These are phyloP conservation scores for Anhinga rufa DNA, from an alignment of 2,113 vertebrate genomes.

Conservation along the genomic window DNA sequence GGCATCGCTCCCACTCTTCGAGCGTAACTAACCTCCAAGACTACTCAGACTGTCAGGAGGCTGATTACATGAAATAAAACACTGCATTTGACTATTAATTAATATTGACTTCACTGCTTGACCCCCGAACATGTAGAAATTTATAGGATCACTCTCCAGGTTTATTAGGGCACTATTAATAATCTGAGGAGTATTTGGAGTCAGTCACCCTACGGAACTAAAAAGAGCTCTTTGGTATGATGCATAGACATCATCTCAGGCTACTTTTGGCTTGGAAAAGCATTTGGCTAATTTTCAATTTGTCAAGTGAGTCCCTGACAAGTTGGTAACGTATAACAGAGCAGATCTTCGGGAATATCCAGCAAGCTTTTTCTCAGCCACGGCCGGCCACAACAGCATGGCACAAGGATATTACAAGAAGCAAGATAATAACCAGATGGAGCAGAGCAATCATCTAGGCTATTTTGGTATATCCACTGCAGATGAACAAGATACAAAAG, in stretches of 20 bases:
- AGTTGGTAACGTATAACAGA: not conserved
- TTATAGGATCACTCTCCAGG: conserved; percentile 41
- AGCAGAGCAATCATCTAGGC: not conserved
- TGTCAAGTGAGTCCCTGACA: conserved; percentile 39
- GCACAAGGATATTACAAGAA: not conserved
- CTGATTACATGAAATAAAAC: conserved; percentile 62
- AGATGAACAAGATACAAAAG: not conserved
- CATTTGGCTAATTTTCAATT: conserved; percentile 52
- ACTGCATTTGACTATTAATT: conserved; percentile 61
- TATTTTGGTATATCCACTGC: conserved; percentile 22
- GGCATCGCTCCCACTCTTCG: not conserved
- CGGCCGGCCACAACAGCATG: not conserved
- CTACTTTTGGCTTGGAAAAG: conserved; percentile 45
- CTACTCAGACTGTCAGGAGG: conserved; percentile 42
- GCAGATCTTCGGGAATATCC: not conserved
- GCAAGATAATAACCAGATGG: conserved; percentile 14
- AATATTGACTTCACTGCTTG: conserved; percentile 56
- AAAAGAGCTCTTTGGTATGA: conserved; percentile 14
- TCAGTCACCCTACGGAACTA: conserved; percentile 40
- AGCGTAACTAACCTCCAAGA: conserved; percentile 30
- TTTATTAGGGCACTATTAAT: conserved; percentile 62
- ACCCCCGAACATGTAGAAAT: conserved; percentile 24
- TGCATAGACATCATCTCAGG: conserved; percentile 14
- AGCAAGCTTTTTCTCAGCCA: not conserved
- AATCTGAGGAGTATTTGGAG: conserved; percentile 38